Evolutionary conservation across 2,888 invertebrate species (phyloP).

Genomic region (Andrena fulva): DNA sequence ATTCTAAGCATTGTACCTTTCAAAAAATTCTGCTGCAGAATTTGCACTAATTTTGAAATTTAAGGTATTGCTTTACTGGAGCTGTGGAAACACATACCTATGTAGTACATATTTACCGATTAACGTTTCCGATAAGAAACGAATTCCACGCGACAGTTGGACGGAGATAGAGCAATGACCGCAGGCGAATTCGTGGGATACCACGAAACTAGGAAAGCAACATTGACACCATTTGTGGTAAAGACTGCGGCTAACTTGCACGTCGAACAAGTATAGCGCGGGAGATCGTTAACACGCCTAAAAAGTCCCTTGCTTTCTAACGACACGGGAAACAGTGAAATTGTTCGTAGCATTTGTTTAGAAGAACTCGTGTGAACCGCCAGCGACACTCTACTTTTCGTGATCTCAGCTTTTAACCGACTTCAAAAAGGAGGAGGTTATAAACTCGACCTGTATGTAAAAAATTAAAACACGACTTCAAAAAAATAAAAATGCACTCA

Average conservation of each 20-base stretch:
- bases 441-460: too few species aligned
- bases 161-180: neutral
- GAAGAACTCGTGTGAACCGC: neutral
- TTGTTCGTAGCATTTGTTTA: slow-evolving; percentile 5
- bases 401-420: neutral
- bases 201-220: slow-evolving; percentile 17
- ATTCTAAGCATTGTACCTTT: too few species aligned
- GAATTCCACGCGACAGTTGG: neutral
- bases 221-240: slow-evolving; percentile 32
- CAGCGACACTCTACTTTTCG: neutral
- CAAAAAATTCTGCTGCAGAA: too few species aligned
- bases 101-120: too few species aligned
- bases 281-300: slow-evolving; percentile 18
- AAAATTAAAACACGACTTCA: too few species aligned
- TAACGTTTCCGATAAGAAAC: neutral
- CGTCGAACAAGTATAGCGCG: slow-evolving; percentile 16
- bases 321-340: slow-evolving; percentile 8
- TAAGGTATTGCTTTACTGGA: too few species aligned
- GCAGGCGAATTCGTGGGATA: neutral
- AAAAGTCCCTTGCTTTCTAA: slow-evolving; percentile 31
- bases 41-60: too few species aligned
- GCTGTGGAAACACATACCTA: too few species aligned
- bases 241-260: neutral
- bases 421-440: too few species aligned
- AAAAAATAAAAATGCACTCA: too few species aligned